Evolutionary conservation across 2,888 invertebrate genomes (phyloP), one percentile per base, ranked within the genome.

Genomic region (Calliopum simillimum): DNA sequence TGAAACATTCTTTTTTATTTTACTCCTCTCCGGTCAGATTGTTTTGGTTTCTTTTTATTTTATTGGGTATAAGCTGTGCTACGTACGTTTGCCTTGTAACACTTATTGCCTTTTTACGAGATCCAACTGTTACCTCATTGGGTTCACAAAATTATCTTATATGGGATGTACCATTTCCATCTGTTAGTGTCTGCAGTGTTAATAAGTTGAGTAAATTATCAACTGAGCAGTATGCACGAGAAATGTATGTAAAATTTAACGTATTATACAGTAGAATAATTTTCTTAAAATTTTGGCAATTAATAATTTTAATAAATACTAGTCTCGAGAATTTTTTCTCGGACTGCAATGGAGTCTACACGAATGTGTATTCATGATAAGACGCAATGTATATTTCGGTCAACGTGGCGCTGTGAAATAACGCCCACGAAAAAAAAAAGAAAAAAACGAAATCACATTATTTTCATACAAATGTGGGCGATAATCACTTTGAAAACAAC

Each of bases 1-100:
- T 8, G 1, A 2, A 21, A n/a, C 2, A 19, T n/a, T 1, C 23
- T 19, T 55, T 19, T 58, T 33, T 19, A 14, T 5, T 19, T 47
- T 33, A 43, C 5, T 21, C 4, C 5, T 49, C n/a, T 55, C 1
- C 64, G 71, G n/a, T 6, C 44, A 80, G 80, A 56, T 16, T 81
- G 33, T 76, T 82, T 19, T 84, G 84, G 84, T 81, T 80, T 25
- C 71, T 78, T 2, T 84, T 81, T 23, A 79, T 84, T 55, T 73
- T 76, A 12, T 53, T 78, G 43, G 81, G 80, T n/a, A 75, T 82
- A 1, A 3, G 71, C 6, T 76, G 77, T 33, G 82, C 80, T 6
- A 74, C 67, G 0, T 80, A 78, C 73, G 79, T 80, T 43, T 79
- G 81, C 0, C 58, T 74, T 4, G 69, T 74, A 1, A 79, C 75